Base-by-base conservation (phyloP, 2,797 vertebrate species). In the Eremophila alpestris region DNA sequence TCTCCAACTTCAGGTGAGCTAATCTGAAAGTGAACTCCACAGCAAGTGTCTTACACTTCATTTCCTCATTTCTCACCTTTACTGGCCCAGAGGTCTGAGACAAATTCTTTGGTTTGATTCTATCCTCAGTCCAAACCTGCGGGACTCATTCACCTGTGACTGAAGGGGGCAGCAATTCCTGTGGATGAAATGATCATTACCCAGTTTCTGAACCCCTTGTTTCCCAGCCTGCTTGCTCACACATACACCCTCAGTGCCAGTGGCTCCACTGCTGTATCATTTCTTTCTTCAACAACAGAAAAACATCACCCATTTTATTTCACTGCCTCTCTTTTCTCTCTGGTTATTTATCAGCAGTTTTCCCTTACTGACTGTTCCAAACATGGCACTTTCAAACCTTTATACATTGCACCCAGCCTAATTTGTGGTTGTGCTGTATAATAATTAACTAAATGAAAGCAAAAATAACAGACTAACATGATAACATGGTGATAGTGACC, bases 231-330 rank as follows among this genome's bases (percentile, higher is more conserved):
- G 40, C 16, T 55, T 58, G 45, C 16, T 91, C 59, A 41, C 32
- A n/a, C 36, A n/a, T 7, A 1, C 24, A 5, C 0, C 1, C 8
- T 63, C 48, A 14, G 3, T 9, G 3, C 16, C 60, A 21, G 7
- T 14, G 32, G 23, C 6, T 24, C 3, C 1, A 15, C 17, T 8
- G 1, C 32, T 51, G 5, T 1, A 55, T 32, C 5, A 4, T 30
- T 68, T 32, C 26, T 40, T 68, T 43, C 41, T 68, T 26, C 6
- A 10, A 38, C 15, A 80, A 59, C 3, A 58, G 23, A 65, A 76
- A 76, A 59, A 3, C 10, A 30, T 56, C 20, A 34, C 29, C 4
- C 4, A 4, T 24, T 62, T 67, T 20, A 55, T 17, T 75, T 32
- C 16, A 10, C 59, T 46, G 7, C 20, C 70, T 4, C 23, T 29